phyloP scores from a whole-genome alignment of 2,888 invertebrate species.

The Lochmaea crataegi region DNA sequence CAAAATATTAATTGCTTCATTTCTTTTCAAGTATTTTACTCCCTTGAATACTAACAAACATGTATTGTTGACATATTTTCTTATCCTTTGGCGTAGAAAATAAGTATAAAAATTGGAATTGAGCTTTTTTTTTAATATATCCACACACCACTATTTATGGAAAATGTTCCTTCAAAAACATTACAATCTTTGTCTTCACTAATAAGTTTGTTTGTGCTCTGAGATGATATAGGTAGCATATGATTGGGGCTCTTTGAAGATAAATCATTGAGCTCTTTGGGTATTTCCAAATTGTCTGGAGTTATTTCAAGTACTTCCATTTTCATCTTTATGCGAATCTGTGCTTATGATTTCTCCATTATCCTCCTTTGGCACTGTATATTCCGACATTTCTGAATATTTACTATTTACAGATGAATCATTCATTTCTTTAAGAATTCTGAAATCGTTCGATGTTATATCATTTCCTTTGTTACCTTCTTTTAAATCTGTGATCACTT shows the following conservation, averaged over 20 bases:
- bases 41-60: background rate
- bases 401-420: background rate
- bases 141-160: no score
- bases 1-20: background rate
- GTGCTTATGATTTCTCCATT: background rate
- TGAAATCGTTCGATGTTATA: no score
- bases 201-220: no score
- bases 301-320: background rate
- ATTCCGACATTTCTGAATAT: background rate
- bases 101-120: background rate
- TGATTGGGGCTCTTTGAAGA: no score
- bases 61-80: background rate
- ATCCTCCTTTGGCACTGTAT: background rate
- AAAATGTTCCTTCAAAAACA: no score
- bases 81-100: background rate
- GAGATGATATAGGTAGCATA: no score
- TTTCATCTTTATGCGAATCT: constrained; percentile 4
- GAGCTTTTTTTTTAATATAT: no score
- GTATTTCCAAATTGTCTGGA: background rate
- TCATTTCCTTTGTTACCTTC: no score
- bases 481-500: no score
- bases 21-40: background rate
- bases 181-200: no score
- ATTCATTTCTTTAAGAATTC: background rate
- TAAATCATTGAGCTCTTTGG: background rate